Evolutionary conservation across 2,888 invertebrate species (phyloP).

Genomic region (Lottia gigantea): DNA sequence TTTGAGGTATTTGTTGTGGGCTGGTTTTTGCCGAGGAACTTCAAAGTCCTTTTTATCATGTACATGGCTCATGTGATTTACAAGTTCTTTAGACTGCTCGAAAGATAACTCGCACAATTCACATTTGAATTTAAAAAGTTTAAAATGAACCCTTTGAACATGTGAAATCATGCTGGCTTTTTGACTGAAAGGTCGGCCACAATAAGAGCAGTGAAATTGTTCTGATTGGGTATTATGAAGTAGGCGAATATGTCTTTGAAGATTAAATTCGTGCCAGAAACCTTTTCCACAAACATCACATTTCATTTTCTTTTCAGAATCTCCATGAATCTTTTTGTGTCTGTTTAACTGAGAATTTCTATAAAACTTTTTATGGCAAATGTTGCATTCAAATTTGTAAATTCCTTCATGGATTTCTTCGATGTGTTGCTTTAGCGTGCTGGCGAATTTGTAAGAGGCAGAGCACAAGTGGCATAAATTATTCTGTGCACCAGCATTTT

Average conservation of each 20-base stretch:
- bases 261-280: slow-evolving; percentile 48
- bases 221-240: slow-evolving; percentile 45
- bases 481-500: slow-evolving; percentile 22
- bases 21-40: slow-evolving; percentile 22
- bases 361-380: slow-evolving; percentile 46
- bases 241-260: slow-evolving; percentile 44
- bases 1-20: slow-evolving; percentile 43
- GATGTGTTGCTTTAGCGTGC: slow-evolving; percentile 47
- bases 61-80: slow-evolving; percentile 46
- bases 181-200: slow-evolving; percentile 48
- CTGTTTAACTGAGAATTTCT: slow-evolving; percentile 42
- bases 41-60: slow-evolving; percentile 36
- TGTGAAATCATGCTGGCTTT: slow-evolving; percentile 47
- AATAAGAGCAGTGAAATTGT: slow-evolving; percentile 53
- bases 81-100: slow-evolving; percentile 35
- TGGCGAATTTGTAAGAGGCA: slow-evolving; percentile 43
- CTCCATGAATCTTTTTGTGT: slow-evolving; percentile 43
- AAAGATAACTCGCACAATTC: slow-evolving; percentile 40
- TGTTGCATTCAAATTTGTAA: slow-evolving; percentile 36
- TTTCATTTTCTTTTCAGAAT: slow-evolving; percentile 35
- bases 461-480: slow-evolving; percentile 44
- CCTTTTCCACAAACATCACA: slow-evolving; percentile 47
- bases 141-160: slow-evolving; percentile 48
- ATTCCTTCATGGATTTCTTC: slow-evolving; percentile 46
- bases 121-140: slow-evolving; percentile 44